phyloP scores from a whole-genome alignment of 2,113 vertebrate species.

The Gobius niger region DNA sequence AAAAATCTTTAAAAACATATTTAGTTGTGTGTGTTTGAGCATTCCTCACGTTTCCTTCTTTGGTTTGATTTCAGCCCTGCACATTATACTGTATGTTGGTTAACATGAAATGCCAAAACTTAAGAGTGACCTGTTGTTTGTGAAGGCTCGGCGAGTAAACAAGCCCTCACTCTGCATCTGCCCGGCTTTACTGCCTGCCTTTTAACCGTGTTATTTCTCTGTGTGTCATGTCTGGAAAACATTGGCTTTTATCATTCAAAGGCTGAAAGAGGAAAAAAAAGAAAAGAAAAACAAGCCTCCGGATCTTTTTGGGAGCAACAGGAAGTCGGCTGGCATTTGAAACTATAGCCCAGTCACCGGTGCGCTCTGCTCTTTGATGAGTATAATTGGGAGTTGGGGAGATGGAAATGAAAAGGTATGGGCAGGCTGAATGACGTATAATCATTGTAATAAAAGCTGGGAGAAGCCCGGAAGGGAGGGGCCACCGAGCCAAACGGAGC shows the following conservation, averaged over 20 bases:
- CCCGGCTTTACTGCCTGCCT: constrained; percentile 38
- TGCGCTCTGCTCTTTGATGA: constrained; percentile 48
- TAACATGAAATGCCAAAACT: too few relatives aligned
- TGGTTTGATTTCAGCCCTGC: not conserved
- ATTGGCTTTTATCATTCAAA: constrained; percentile 55
- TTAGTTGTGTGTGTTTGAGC: too few relatives aligned
- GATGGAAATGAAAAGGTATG: constrained; percentile 67
- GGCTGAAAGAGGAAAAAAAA: constrained; percentile 16
- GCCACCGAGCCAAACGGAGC: not conserved
- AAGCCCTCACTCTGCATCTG: constrained; percentile 21
- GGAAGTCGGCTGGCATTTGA: constrained; percentile 55
- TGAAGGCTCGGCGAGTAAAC: constrained; percentile 21
- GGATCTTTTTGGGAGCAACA: constrained; percentile 40
- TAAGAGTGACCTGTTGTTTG: not conserved
- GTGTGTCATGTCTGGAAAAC: constrained; percentile 54
- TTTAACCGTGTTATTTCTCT: constrained; percentile 42
- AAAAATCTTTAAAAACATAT: too few relatives aligned
- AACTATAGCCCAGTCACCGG: constrained; percentile 50
- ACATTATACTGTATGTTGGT: too few relatives aligned
- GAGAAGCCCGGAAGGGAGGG: constrained; percentile 23
- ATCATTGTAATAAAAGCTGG: constrained; percentile 57
- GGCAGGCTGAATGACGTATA: constrained; percentile 55
- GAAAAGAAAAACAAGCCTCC: constrained; percentile 19
- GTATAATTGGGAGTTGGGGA: constrained; percentile 56
- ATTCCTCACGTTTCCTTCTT: not conserved